Evolutionary conservation across 2,888 invertebrate species (phyloP).

Genomic region (Drosophila atripex): DNA sequence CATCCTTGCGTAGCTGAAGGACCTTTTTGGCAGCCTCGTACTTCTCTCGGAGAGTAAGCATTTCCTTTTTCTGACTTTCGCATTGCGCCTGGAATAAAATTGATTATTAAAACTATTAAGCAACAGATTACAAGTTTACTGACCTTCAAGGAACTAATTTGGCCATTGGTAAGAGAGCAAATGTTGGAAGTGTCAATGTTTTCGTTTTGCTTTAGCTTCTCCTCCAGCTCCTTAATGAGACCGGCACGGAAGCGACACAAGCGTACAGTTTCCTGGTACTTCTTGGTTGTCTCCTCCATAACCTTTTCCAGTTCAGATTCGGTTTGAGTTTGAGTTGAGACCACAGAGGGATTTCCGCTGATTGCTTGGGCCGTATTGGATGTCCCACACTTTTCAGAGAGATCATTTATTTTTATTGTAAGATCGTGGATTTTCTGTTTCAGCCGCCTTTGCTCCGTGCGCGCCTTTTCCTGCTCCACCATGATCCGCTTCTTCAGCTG

Average conservation of each 20-base stretch:
- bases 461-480: constrained; percentile 75
- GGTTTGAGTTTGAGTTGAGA: constrained; percentile 62
- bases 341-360: background rate
- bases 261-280: constrained; percentile 72
- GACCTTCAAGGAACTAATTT: constrained; percentile 65
- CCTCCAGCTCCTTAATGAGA: constrained; percentile 71
- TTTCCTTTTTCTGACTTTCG: constrained; percentile 18
- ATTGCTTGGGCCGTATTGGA: background rate
- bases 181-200: constrained; percentile 50
- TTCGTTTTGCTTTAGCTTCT: constrained; percentile 59
- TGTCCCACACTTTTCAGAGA: constrained; percentile 1
- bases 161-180: constrained; percentile 57
- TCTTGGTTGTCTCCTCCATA: constrained; percentile 61
- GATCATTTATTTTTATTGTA: constrained; percentile 33
- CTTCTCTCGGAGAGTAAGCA: constrained; percentile 6
- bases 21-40: constrained; percentile 23
- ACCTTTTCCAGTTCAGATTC: constrained; percentile 57
- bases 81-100: constrained; percentile 14
- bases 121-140: too few relatives aligned
- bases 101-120: background rate
- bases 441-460: constrained; percentile 73
- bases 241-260: constrained; percentile 74
- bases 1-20: constrained; percentile 31
- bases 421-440: constrained; percentile 65
- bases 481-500: constrained; percentile 72